A percentile compares a stretch with the other conserved stretches of the same genome.
Conservation (phyloP, 2,113 vertebrate species). For the Cheilinus undulatus region DNA sequence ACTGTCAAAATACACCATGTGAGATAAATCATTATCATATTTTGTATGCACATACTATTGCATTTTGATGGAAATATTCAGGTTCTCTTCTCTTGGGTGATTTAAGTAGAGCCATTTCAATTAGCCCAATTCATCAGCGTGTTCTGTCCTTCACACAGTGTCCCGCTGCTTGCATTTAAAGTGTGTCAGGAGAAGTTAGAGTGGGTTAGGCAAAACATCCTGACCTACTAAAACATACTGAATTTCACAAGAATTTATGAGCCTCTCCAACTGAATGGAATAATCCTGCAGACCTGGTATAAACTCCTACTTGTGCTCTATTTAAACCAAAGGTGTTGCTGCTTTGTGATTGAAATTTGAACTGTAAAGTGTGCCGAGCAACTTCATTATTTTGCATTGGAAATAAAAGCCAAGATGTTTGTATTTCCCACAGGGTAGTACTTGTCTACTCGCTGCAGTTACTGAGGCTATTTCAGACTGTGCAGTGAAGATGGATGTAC, state of each 20-base stretch:
- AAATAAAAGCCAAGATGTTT: constrained; percentile 12
- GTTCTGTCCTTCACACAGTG: constrained; percentile 71
- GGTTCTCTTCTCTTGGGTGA: constrained; percentile 75
- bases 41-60: constrained; percentile 21
- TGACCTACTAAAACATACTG: constrained; percentile 74
- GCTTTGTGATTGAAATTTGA: background rate
- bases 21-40: background rate
- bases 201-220: constrained; percentile 67
- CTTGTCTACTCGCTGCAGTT: constrained; percentile 29
- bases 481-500: constrained; percentile 45
- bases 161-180: constrained; percentile 72
- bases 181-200: constrained; percentile 79
- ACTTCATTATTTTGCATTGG: background rate
- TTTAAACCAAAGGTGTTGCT: background rate
- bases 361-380: background rate
- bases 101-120: constrained; percentile 74
- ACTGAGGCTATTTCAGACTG: constrained; percentile 36
- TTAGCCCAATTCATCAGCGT: constrained; percentile 79
- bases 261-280: background rate
- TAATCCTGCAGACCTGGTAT: background rate
- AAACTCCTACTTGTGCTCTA: background rate
- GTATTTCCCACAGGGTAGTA: constrained; percentile 17
- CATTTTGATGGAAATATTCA: constrained; percentile 54
- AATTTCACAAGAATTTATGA: constrained; percentile 30
- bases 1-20: background rate